Percentiles rank a stretch among this genome's conserved stretches.
These are phyloP conservation scores for Syrista parreyssii DNA, from an alignment of 2,888 invertebrate species.

Conservation along the genomic window DNA sequence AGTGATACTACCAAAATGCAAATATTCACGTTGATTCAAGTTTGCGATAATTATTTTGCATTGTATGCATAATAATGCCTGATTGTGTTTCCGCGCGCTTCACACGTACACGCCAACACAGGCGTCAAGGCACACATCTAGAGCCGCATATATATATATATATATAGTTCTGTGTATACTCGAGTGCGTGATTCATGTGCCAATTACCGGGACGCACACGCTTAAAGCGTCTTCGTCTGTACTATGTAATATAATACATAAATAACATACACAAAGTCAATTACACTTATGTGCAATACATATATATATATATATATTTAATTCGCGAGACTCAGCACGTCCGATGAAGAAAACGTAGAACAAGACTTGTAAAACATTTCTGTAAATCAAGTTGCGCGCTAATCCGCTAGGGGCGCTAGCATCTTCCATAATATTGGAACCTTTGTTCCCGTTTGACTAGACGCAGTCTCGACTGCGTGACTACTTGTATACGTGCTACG, in stretches of 20 bases:
- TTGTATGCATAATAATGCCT: slow-evolving; percentile 50
- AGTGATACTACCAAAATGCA: slow-evolving; percentile 26
- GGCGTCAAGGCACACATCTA: neutral
- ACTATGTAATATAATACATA: neutral
- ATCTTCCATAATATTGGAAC: neutral
- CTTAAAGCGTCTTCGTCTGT: neutral
- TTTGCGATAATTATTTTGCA: slow-evolving; percentile 52
- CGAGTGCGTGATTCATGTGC: slow-evolving; percentile 58
- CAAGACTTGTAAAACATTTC: neutral
- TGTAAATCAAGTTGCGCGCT: neutral
- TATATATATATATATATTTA: neutral
- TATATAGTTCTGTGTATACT: slow-evolving; percentile 34
- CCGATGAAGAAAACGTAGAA: neutral
- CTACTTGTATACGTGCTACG: neutral
- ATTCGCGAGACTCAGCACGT: neutral
- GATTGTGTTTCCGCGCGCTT: slow-evolving; percentile 28
- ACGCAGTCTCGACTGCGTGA: neutral
- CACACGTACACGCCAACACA: slow-evolving; percentile 30
- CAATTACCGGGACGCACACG: slow-evolving; percentile 53
- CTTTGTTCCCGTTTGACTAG: neutral
- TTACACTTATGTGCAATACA: neutral
- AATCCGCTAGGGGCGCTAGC: neutral
- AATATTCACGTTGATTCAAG: slow-evolving; percentile 38
- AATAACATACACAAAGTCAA: neutral
- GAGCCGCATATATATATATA: slow-evolving; percentile 13